Evolutionary conservation across 1,140 invertebrate genomes (phyloP).

Genomic region (Centruroides sculpturatus): DNA sequence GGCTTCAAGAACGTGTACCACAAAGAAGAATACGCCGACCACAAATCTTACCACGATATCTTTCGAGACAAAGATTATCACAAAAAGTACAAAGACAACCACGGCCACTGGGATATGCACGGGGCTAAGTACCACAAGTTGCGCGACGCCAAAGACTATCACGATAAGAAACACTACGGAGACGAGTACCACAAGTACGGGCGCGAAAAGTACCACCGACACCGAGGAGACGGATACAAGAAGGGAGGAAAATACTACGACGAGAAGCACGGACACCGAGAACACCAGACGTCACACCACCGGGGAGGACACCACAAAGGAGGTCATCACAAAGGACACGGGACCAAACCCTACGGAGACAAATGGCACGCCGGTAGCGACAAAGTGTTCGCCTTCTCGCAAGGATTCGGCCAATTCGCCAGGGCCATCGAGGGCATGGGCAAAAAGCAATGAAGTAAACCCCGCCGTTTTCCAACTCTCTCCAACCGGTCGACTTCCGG

Average conservation of each 20-base stretch:
- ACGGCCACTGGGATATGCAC: conserved; percentile 13
- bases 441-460: too few relatives aligned
- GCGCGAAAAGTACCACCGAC: conserved; percentile 2
- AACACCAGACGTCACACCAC: background rate
- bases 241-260: background rate
- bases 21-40: conserved; percentile 20
- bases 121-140: conserved; percentile 12
- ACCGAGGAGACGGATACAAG: conserved; percentile 1
- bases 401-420: too few relatives aligned
- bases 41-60: conserved; percentile 20
- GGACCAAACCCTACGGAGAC: too few relatives aligned
- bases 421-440: too few relatives aligned
- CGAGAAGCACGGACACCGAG: background rate
- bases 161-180: conserved; percentile 11
- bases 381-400: too few relatives aligned
- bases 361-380: too few relatives aligned
- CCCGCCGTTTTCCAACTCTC: too few relatives aligned
- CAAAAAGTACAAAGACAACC: conserved; percentile 19
- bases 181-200: conserved; percentile 14
- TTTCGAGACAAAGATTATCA: conserved; percentile 19
- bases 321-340: too few relatives aligned
- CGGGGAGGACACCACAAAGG: too few relatives aligned
- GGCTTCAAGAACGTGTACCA: conserved; percentile 22
- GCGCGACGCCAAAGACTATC: conserved; percentile 7
- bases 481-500: too few relatives aligned